Percentiles rank a stretch among this genome's conserved stretches.
phyloP scores from a whole-genome alignment of 2,888 invertebrate genomes.

The Scotopteryx bipunctaria region DNA sequence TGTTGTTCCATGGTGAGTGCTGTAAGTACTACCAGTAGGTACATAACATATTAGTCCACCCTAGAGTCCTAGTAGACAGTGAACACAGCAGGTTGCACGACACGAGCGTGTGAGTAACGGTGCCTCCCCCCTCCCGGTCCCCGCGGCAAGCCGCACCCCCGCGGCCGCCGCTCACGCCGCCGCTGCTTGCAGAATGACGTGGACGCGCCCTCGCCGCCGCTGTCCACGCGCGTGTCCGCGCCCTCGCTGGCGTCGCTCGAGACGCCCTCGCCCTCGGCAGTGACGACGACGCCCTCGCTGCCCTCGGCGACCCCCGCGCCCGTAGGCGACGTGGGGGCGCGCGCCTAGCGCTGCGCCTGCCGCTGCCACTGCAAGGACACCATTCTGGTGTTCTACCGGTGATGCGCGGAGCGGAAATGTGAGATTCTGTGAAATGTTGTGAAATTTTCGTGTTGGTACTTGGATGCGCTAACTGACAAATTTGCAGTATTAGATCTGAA shows the following conservation, averaged over 20 bases:
- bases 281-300: slow-evolving; percentile 31
- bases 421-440: slow-evolving; percentile 9
- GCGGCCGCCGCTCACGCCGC: slow-evolving; percentile 31
- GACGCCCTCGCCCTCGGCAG: slow-evolving; percentile 37
- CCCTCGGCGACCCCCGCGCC: slow-evolving; percentile 35
- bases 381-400: slow-evolving; percentile 33
- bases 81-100: slow-evolving; percentile 33
- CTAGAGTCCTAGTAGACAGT: slow-evolving; percentile 31
- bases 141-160: slow-evolving; percentile 23
- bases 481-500: not conserved
- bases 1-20: too few relatives aligned
- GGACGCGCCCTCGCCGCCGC: slow-evolving; percentile 76
- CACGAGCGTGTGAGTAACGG: slow-evolving; percentile 72
- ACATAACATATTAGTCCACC: too few relatives aligned
- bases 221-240: slow-evolving; percentile 63
- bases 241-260: slow-evolving; percentile 57
- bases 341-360: slow-evolving; percentile 33
- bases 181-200: slow-evolving; percentile 82
- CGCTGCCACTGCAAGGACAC: slow-evolving; percentile 29
- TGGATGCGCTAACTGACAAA: too few relatives aligned
- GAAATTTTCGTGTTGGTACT: too few relatives aligned
- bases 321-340: slow-evolving; percentile 41
- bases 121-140: slow-evolving; percentile 48
- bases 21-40: too few relatives aligned
- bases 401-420: slow-evolving; percentile 19